Conservation (phyloP, 2,888 invertebrate species). For the Suillia variegata region DNA sequence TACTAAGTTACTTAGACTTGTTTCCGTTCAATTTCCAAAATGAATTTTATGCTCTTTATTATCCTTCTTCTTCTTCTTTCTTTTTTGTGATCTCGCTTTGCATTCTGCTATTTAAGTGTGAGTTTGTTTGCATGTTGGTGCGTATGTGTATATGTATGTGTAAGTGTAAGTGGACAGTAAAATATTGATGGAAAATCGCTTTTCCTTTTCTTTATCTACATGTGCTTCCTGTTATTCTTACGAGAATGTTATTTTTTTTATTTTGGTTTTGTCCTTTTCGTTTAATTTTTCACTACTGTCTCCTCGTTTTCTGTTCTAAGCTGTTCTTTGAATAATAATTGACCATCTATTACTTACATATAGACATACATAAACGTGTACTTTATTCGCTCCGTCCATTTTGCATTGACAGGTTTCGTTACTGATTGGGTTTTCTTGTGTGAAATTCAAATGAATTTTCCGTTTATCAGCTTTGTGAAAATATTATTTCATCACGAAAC, state of each 20-base stretch:
- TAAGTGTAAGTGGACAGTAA: conserved; percentile 49
- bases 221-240: conserved; percentile 37
- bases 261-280: conserved; percentile 38
- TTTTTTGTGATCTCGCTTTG: conserved; percentile 5
- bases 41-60: conserved; percentile 18
- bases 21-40: conserved; percentile 24
- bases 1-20: neutral
- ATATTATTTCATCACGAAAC: too few relatives aligned
- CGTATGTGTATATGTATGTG: conserved; percentile 13
- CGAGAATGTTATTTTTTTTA: too few relatives aligned
- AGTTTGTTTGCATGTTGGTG: too few relatives aligned
- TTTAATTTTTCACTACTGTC: neutral
- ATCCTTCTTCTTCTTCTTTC: neutral
- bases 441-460: too few relatives aligned
- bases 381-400: too few relatives aligned
- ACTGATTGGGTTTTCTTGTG: too few relatives aligned
- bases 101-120: conserved; percentile 3
- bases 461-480: too few relatives aligned
- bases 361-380: too few relatives aligned
- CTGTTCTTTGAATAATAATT: conserved; percentile 14
- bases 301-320: neutral
- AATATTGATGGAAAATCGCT: conserved; percentile 51
- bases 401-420: too few relatives aligned
- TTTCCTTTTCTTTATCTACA: conserved; percentile 44
- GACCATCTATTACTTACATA: too few relatives aligned